These are phyloP conservation scores for Brachionichthys hirsutus DNA, from an alignment of 2,113 vertebrate genomes.

Conservation along the genomic window DNA sequence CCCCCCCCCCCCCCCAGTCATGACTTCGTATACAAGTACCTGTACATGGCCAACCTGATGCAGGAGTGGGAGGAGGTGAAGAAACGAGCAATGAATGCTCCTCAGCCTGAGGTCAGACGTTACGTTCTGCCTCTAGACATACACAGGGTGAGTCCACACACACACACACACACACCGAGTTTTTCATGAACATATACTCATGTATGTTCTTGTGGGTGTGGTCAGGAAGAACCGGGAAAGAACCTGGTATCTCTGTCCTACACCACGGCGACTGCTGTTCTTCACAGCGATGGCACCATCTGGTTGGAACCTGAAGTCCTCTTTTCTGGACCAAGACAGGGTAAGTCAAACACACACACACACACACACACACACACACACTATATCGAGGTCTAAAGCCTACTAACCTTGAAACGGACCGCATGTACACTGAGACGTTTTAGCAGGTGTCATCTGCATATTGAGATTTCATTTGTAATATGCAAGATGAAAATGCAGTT, in stretches of 20 bases:
- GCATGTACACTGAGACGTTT: no score
- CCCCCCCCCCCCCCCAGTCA: conserved; percentile 73
- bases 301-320: conserved; percentile 97
- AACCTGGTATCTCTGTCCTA: conserved; percentile 89
- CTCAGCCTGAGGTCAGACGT: conserved; percentile 93
- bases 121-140: conserved; percentile 90
- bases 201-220: not conserved
- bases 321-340: conserved; percentile 89
- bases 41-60: conserved; percentile 91
- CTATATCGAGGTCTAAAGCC: no score
- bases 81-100: conserved; percentile 87
- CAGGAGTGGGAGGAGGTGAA: conserved; percentile 94
- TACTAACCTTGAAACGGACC: no score
- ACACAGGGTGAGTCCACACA: conserved; percentile 78
- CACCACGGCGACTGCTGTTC: conserved; percentile 88
- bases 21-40: conserved; percentile 97
- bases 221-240: conserved; percentile 89
- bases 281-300: conserved; percentile 86
- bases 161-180: not conserved
- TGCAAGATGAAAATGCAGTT: no score
- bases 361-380: not conserved
- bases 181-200: not conserved
- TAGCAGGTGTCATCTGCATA: no score
- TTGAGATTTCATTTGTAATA: no score
- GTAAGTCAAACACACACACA: conserved; percentile 62